These are phyloP conservation scores for Iphiclides podalirius DNA, from an alignment of 2,888 invertebrate genomes.

Conservation along the genomic window DNA sequence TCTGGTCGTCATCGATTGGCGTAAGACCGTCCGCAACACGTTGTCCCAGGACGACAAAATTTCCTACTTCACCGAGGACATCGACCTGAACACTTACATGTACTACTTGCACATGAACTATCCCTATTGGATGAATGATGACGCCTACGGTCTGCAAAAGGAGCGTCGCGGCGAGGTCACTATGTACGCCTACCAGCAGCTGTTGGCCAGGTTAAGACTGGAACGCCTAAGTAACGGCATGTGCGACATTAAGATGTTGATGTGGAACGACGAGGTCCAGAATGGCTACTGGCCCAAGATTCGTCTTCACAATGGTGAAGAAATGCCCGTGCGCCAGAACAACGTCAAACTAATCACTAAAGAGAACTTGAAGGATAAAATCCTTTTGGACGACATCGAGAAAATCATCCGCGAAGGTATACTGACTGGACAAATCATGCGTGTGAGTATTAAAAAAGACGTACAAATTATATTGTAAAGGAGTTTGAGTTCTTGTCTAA, in stretches of 20 bases:
- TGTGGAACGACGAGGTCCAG: constrained; percentile 62
- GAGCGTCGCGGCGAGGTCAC: constrained; percentile 79
- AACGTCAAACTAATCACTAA: constrained; percentile 49
- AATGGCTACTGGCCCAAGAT: constrained; percentile 81
- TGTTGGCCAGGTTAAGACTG: constrained; percentile 80
- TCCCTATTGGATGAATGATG: constrained; percentile 85
- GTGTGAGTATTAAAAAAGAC: constrained; percentile 47
- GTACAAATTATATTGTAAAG: too few relatives aligned
- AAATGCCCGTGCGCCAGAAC: constrained; percentile 78
- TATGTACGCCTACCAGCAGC: constrained; percentile 82
- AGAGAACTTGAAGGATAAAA: constrained; percentile 49
- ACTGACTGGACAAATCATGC: constrained; percentile 55
- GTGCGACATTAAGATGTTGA: constrained; percentile 70
- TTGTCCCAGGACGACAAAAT: constrained; percentile 81
- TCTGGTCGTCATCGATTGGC: constrained; percentile 83
- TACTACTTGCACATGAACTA: constrained; percentile 84
- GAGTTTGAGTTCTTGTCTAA: too few relatives aligned
- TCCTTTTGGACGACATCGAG: constrained; percentile 64
- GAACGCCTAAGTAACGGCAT: constrained; percentile 73
- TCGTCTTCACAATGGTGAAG: constrained; percentile 76
- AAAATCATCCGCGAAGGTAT: constrained; percentile 75
- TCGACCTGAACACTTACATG: constrained; percentile 87
- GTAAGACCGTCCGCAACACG: constrained; percentile 81
- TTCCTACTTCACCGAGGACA: constrained; percentile 87
- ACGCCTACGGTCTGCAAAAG: constrained; percentile 66